Percentiles rank a stretch among this genome's conserved stretches.
These are phyloP conservation scores for Indri indri DNA, from an alignment of 2,113 vertebrate species.

Conservation along the genomic window DNA sequence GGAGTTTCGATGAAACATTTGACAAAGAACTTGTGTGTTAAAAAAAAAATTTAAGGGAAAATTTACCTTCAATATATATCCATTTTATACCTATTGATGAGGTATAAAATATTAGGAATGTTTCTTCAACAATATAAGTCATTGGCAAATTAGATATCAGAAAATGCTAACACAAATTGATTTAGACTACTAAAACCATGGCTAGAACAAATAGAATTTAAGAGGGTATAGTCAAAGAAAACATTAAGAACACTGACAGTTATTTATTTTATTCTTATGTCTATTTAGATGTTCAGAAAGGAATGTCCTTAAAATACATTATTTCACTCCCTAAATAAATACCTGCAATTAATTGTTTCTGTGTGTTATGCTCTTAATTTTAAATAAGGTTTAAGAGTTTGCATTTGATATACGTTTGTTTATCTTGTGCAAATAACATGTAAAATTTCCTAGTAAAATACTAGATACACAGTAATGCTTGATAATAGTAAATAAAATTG, in stretches of 20 bases:
- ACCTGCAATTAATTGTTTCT: constrained; percentile 15
- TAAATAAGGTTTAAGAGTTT: constrained; percentile 24
- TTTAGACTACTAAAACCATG: not conserved
- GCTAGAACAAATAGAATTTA: constrained; percentile 33
- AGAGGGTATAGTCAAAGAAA: not conserved
- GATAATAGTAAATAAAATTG: not conserved
- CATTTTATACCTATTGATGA: not conserved
- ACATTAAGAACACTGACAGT: not conserved
- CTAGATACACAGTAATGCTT: not conserved
- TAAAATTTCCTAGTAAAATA: not conserved
- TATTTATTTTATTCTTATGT: constrained; percentile 31
- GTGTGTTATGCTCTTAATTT: not conserved
- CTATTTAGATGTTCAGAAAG: not conserved
- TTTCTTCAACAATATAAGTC: constrained; percentile 15
- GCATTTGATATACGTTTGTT: not conserved
- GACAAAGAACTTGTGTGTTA: not conserved
- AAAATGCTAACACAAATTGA: constrained; percentile 41
- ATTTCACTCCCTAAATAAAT: constrained; percentile 21
- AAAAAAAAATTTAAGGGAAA: not conserved
- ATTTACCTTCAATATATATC: not conserved
- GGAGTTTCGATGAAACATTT: not conserved
- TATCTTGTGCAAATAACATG: not conserved
- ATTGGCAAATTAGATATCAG: constrained; percentile 9
- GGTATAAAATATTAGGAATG: not conserved
- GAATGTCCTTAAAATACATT: not conserved